Percentiles rank a stretch among this genome's conserved stretches.
Evolutionary conservation across 2,888 invertebrate species (phyloP).

Genomic region (Oxystoma pomonae): DNA sequence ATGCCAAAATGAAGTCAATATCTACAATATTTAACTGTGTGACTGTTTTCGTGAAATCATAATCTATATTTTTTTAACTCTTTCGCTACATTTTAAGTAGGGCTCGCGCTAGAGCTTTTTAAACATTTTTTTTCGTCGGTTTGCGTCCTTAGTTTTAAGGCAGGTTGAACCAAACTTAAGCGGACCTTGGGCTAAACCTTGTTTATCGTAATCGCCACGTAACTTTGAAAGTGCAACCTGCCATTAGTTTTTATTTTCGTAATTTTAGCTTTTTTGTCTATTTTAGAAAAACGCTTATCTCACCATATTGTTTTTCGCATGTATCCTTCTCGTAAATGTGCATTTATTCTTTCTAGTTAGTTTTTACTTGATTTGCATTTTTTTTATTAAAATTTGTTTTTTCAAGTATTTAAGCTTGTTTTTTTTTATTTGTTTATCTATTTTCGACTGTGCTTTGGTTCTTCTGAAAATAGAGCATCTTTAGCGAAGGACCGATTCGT

Average conservation of each 20-base stretch:
- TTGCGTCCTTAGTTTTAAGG: slow-evolving; percentile 24
- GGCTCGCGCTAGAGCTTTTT: background rate
- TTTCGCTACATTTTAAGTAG: slow-evolving; percentile 29
- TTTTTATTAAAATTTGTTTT: slow-evolving; percentile 37
- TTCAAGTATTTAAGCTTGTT: slow-evolving; percentile 33
- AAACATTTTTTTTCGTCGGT: slow-evolving; percentile 24
- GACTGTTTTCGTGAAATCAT: slow-evolving; percentile 44
- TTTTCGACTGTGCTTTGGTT: slow-evolving; percentile 24
- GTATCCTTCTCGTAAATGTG: slow-evolving; percentile 27
- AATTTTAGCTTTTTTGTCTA: slow-evolving; percentile 13
- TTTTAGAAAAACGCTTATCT: slow-evolving; percentile 28
- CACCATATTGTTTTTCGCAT: background rate
- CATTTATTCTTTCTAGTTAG: slow-evolving; percentile 33
- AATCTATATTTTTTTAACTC: slow-evolving; percentile 45
- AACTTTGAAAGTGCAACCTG: background rate
- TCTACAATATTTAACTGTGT: slow-evolving; percentile 46
- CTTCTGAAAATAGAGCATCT: slow-evolving; percentile 29
- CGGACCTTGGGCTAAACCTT: slow-evolving; percentile 10
- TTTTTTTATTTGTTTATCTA: slow-evolving; percentile 29
- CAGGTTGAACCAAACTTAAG: slow-evolving; percentile 9
- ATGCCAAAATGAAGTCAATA: slow-evolving; percentile 68
- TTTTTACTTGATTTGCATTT: slow-evolving; percentile 33
- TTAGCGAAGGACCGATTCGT: background rate
- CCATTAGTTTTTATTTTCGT: slow-evolving; percentile 10
- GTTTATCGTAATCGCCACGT: background rate